Evolutionary conservation across 2,113 vertebrate genomes (phyloP), one percentile per base, ranked within the genome.

Genomic region (Hassar affinis): DNA sequence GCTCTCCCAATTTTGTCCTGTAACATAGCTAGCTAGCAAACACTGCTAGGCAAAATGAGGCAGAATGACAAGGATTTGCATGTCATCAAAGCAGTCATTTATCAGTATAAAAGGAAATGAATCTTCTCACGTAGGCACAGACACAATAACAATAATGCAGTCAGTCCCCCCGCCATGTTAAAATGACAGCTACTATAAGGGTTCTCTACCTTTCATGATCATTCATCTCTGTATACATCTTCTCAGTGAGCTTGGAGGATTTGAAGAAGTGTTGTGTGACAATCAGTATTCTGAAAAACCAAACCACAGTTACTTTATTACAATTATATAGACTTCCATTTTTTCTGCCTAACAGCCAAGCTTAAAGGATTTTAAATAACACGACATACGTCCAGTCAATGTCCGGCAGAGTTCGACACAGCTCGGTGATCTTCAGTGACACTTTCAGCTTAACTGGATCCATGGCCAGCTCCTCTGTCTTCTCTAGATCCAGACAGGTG

Each of bases 241-340:
- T 93, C 90, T 94, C 90, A 81, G 96, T 93, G 90, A 99, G 88
- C 61, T 93, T 91, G 12, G 95, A 93, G 81, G 94, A 98, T 89
- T 93, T 95, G 89, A 99, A 92, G 89, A 99, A 96, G 91, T 95
- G 95, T 78, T 96, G 96, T 62, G 96, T 96, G 75, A 96, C 94
- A 88, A 97, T 96, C 85, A 99, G 88, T 86, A 97, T 94, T 88
- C 98, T 99, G 91, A 69, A 54, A 85, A 90, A 81, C 5, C 42
- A 75, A 54, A 33, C 22, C 22, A 47, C 18, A 33, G 1, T 6
- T 25, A 77, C 4, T 54, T 51, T 18, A 6, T 51, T 6, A 64
- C 59, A 76, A 15, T 42, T 62, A 69, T 10, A 76, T 4, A 59
- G 35, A 56, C 33, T 68, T 68, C 66, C 22, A 78, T 8, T 14